Conservation (phyloP, 1,140 invertebrate species). For the Trinorchestia longiramus region DNA sequence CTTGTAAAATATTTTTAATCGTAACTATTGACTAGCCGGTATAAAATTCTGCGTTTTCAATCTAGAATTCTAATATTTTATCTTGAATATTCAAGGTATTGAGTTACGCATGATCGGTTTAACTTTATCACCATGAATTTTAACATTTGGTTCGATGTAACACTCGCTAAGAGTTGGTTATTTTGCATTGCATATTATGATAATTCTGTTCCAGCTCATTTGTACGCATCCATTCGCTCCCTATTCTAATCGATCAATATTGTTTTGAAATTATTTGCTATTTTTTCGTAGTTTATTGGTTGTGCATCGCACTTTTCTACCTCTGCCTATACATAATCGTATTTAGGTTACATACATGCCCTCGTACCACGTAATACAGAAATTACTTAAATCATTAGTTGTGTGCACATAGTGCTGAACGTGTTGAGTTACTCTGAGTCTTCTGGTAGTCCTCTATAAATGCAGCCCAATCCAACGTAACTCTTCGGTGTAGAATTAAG, state of each 20-base stretch:
- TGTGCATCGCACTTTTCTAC: neutral
- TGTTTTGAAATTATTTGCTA: neutral
- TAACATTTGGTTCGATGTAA: neutral
- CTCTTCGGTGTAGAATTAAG: neutral
- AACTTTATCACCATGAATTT: no score
- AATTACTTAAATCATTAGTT: neutral
- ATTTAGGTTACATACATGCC: neutral
- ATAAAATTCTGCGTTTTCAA: neutral
- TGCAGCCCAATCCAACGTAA: neutral
- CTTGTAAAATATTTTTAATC: neutral
- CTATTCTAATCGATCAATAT: neutral
- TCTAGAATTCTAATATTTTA: neutral
- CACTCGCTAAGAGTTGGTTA: no score
- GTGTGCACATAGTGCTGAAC: neutral
- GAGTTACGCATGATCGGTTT: no score
- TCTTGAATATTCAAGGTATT: neutral
- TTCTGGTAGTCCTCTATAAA: neutral
- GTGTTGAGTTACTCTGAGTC: neutral
- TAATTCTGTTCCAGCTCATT: neutral
- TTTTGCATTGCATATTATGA: no score
- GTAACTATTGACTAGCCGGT: neutral
- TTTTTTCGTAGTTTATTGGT: neutral
- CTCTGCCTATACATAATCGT: neutral
- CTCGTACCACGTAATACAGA: neutral
- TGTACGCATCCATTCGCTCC: neutral